Base-by-base conservation (phyloP, 23 tunicate genomes). In the Aplidium turbinatum region DNA sequence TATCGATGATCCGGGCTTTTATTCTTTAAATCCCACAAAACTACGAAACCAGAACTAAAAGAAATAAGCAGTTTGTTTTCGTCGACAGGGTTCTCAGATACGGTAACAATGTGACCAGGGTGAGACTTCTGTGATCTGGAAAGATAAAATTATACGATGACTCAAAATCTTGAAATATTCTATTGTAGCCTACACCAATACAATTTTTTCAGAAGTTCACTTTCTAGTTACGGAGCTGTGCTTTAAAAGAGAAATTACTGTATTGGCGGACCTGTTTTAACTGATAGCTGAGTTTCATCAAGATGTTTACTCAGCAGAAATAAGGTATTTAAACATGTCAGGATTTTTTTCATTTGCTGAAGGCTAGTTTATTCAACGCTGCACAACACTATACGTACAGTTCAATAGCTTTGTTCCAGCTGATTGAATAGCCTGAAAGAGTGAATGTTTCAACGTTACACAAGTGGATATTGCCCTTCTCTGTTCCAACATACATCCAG, bases 341-440 rank as follows among this genome's bases (percentile, higher is more conserved):
- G n/a, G n/a, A n/a, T n/a, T n/a, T n/a, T n/a, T n/a, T n/a, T n/a
- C n/a, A n/a, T n/a, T n/a, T n/a, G n/a, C n/a, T n/a, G n/a, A n/a
- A n/a, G n/a, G n/a, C n/a, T n/a, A n/a, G n/a, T n/a, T n/a, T n/a
- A n/a, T n/a, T n/a, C n/a, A n/a, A n/a, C n/a, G n/a, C n/a, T n/a
- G n/a, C n/a, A n/a, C n/a, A n/a, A n/a, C n/a, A n/a, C n/a, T n/a
- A n/a, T 7, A 70, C 87, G 33, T 45, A 83, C 78, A 88, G n/a
- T 53, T 81, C 87, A 45, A 88, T 85, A n/a, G 82, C 92, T 68
- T 84, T 84, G 74, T 92, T 92, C 98, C 98, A 92, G 47, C 67
- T 77, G 24, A 92, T 79, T 2, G 51, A 47, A 38, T 92, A 92
- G 21, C 98, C 86, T n/a, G 98, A 92, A 32, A 92, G 58, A 20